phyloP scores from a whole-genome alignment of 1,140 invertebrate species.

The Callitettix versicolor region DNA sequence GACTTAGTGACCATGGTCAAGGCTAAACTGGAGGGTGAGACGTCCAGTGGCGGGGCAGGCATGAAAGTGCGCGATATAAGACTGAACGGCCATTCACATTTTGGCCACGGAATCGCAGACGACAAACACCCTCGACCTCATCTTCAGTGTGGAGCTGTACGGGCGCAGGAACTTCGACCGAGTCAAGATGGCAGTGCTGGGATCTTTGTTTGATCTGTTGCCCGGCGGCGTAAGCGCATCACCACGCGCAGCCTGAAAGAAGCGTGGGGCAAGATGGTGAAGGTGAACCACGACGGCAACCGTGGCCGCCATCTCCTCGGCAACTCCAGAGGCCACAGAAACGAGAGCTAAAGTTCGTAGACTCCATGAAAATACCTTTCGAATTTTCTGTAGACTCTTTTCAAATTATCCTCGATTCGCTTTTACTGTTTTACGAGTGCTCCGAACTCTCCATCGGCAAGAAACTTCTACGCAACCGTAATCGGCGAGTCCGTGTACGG shows the following conservation, averaged over 20 bases:
- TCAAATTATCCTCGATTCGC: slow-evolving; percentile 92
- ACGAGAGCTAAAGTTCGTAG: slow-evolving; percentile 99
- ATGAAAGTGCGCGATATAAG: slow-evolving; percentile 74
- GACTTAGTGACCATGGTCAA: slow-evolving; percentile 85
- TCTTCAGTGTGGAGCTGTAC: slow-evolving; percentile 88
- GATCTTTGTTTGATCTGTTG: slow-evolving; percentile 84
- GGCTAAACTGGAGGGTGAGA: slow-evolving; percentile 67
- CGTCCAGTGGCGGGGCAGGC: slow-evolving; percentile 57
- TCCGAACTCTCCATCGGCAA: slow-evolving; percentile 80
- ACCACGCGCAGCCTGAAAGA: slow-evolving; percentile 90
- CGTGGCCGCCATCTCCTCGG: slow-evolving; percentile 95
- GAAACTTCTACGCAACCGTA: slow-evolving; percentile 93
- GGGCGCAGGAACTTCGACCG: slow-evolving; percentile 72
- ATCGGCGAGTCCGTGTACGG: slow-evolving; percentile 96
- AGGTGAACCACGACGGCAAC: slow-evolving; percentile 89
- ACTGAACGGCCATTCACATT: slow-evolving; percentile 92
- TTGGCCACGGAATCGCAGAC: slow-evolving; percentile 75
- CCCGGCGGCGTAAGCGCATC: slow-evolving; percentile 85
- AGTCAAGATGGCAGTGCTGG: slow-evolving; percentile 87
- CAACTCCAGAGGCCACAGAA: slow-evolving; percentile 74
- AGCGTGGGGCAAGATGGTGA: slow-evolving; percentile 98
- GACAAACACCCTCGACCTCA: slow-evolving; percentile 97
- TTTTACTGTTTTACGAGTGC: slow-evolving; percentile 91
- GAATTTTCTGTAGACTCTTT: slow-evolving; percentile 99
- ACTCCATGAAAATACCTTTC: slow-evolving; percentile 95